Evolutionary conservation across 2,797 vertebrate species (phyloP), one percentile per base, ranked within the genome.

Genomic region (Eutrigla gurnardus): DNA sequence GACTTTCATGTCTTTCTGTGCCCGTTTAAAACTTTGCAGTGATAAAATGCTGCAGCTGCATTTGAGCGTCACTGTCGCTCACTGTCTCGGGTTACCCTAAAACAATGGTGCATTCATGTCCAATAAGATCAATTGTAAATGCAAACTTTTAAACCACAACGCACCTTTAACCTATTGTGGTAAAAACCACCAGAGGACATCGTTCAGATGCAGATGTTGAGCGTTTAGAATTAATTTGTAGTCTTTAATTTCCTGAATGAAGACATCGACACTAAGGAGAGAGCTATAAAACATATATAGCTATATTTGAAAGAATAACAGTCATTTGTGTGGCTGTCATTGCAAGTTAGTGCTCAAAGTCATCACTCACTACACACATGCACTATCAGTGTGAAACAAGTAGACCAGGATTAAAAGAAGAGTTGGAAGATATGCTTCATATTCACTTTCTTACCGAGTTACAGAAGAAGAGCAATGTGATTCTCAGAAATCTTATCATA

Each of bases 71-170:
- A 7, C 50, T 68, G 13, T 69, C 55, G 17, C 35, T 72, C 10
- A 45, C 17, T 75, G 65, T 58, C 58, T 42, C 57, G 7, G 45
- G 58, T 52, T 53, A 50, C 43, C 53, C n/a, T 46, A 40, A 39
- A 58, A 65, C 7, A 32, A 69, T 65, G 89, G 78, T 87, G 87
- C 73, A 73, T 86, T 91, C 80, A 75, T 61, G 80, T 82, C 77
- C 49, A 57, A 49, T n/a, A 45, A 54, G 45, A 68, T 49, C 7
- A 45, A 47, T 4, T 5, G 12, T 7, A 54, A 3, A 76, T 45
- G 9, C 10, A 39, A 7, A 32, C 25, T 25, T 25, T 25, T 25
- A 25, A 25, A 25, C 25, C 25, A 25, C 25, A 25, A 25, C 25
- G 25, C 25, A 25, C 25, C 25, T 25, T 25, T 25, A 25, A 25